A percentile compares a stretch with the other conserved stretches of the same genome.
Evolutionary conservation across 2,888 invertebrate genomes (phyloP).

Genomic region (Ramazzottius varieornatus): DNA sequence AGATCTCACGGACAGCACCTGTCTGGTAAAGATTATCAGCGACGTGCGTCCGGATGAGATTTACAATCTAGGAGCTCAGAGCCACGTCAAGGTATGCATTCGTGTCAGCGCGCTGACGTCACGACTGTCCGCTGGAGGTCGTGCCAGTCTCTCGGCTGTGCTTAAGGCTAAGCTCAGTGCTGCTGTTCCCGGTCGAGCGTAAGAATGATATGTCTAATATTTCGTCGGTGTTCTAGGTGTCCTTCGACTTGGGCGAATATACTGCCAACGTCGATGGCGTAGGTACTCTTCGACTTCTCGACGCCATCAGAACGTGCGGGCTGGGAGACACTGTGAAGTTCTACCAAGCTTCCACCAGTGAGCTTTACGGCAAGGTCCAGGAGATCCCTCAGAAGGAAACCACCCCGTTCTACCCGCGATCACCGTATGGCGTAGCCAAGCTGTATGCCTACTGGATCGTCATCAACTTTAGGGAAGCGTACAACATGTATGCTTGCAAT

Average conservation of each 20-base stretch:
- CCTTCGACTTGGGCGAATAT: slow-evolving; percentile 92
- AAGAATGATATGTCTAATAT: neutral
- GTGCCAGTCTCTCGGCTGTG: too few relatives aligned
- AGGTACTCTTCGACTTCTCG: slow-evolving; percentile 65
- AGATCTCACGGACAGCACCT: slow-evolving; percentile 90
- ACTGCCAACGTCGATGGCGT: slow-evolving; percentile 91
- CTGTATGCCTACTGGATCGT: slow-evolving; percentile 88
- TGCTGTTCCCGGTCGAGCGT: too few relatives aligned
- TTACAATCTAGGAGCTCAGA: slow-evolving; percentile 93
- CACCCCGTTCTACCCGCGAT: slow-evolving; percentile 82
- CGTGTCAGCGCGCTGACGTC: too few relatives aligned
- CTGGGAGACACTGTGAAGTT: slow-evolving; percentile 52
- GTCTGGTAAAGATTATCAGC: slow-evolving; percentile 57
- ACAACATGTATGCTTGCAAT: slow-evolving; percentile 78
- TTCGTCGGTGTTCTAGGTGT: slow-evolving; percentile 30
- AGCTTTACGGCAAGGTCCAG: slow-evolving; percentile 69
- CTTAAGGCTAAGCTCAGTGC: too few relatives aligned
- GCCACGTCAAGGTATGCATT: slow-evolving; percentile 65
- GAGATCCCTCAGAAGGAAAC: slow-evolving; percentile 77
- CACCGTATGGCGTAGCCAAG: slow-evolving; percentile 86
- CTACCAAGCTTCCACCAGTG: slow-evolving; percentile 87
- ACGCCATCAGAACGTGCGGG: slow-evolving; percentile 67
- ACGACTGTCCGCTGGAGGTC: too few relatives aligned
- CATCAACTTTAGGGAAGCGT: slow-evolving; percentile 78
- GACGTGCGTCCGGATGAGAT: slow-evolving; percentile 61